Evolutionary conservation across 1,140 invertebrate genomes (phyloP).

Genomic region (Piezodorus guildinii): DNA sequence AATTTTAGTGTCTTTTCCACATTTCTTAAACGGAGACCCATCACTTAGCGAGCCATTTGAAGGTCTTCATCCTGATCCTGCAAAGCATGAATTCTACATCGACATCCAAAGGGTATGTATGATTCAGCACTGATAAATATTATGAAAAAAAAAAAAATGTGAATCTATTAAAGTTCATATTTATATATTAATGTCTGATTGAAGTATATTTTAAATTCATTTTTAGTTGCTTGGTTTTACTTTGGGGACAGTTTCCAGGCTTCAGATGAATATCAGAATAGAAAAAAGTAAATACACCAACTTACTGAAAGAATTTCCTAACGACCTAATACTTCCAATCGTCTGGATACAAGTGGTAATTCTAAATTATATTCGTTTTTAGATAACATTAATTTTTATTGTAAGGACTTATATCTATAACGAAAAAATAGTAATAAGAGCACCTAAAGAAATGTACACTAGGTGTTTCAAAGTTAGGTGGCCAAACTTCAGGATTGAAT

Average conservation of each 20-base stretch:
- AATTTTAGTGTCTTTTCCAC: conserved; percentile 29
- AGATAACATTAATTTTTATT: conserved; percentile 8
- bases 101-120: conserved; percentile 73
- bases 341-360: conserved; percentile 30
- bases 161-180: no score
- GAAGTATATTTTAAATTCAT: not conserved
- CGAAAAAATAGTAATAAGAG: not conserved
- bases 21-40: conserved; percentile 41
- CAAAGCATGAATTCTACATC: conserved; percentile 67
- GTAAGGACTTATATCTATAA: not conserved
- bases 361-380: not conserved
- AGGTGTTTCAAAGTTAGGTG: no score
- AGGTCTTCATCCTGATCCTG: conserved; percentile 61
- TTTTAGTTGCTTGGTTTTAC: conserved; percentile 29
- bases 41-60: conserved; percentile 57
- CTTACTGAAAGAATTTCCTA: conserved; percentile 25
- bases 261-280: conserved; percentile 30
- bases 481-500: no score
- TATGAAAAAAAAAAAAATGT: not conserved
- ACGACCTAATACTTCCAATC: conserved; percentile 27
- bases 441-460: no score
- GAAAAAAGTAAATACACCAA: conserved; percentile 21
- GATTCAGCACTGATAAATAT: conserved; percentile 26
- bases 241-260: conserved; percentile 28
- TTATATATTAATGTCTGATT: no score